Evolutionary conservation across 92 coral and sea anemone genomes (phyloP).

Genomic region (Siderastrea siderea): DNA sequence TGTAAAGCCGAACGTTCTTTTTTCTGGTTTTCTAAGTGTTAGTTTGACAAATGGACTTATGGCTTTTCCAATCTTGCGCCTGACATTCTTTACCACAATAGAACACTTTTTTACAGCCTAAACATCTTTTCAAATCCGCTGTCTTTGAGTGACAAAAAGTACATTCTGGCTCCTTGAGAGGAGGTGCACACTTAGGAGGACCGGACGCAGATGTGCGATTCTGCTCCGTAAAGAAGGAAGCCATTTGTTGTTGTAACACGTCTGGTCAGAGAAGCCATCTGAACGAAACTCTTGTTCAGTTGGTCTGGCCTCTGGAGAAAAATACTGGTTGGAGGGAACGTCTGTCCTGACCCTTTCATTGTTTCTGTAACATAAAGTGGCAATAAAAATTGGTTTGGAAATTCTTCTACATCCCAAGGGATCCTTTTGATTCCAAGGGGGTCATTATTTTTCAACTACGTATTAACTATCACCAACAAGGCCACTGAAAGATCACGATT

Average conservation of each 20-base stretch:
- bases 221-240: background rate
- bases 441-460: too few relatives aligned
- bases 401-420: too few relatives aligned
- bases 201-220: background rate
- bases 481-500: too few relatives aligned
- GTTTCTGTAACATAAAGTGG: background rate
- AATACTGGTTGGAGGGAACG: too few relatives aligned
- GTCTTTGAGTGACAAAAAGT: conserved; percentile 48
- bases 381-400: too few relatives aligned
- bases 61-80: conserved; percentile 30
- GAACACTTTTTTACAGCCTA: conserved; percentile 45
- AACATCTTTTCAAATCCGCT: conserved; percentile 45
- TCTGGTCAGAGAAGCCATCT: background rate
- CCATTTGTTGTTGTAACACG: background rate
- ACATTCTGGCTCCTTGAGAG: conserved; percentile 29
- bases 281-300: background rate
- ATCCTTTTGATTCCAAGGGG: too few relatives aligned
- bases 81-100: conserved; percentile 62
- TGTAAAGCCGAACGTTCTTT: too few relatives aligned
- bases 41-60: conserved; percentile 17
- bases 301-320: background rate
- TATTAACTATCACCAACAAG: too few relatives aligned
- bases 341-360: background rate
- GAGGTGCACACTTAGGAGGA: conserved; percentile 1
- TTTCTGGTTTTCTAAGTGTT: background rate